Conservation (phyloP, 2,113 vertebrate genomes). For the Theristicus caerulescens region DNA sequence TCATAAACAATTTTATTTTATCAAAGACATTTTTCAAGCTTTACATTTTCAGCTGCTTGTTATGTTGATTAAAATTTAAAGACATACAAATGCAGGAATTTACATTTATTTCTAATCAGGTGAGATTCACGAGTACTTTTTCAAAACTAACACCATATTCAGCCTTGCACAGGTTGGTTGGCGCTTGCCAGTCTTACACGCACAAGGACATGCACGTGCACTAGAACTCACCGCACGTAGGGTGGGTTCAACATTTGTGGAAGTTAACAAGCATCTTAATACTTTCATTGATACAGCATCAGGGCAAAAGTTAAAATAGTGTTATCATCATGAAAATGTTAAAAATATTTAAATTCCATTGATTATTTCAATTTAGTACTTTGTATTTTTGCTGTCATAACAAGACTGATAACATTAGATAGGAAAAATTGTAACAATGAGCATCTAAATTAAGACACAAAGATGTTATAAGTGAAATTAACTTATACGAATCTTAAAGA, state of each 20-base stretch:
- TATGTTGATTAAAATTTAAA: background rate
- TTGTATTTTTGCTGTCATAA: background rate
- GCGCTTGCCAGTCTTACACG: fast-evolving
- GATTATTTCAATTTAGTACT: background rate
- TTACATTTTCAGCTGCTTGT: background rate
- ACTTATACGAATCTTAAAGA: background rate
- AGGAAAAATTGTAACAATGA: background rate
- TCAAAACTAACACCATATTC: background rate
- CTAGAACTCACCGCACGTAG: no score
- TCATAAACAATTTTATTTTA: background rate
- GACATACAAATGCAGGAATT: background rate
- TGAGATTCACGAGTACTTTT: background rate
- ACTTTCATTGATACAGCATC: background rate
- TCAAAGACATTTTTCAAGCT: background rate
- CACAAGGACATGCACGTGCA: fast-evolving
- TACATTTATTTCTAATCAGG: background rate
- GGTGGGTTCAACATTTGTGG: background rate
- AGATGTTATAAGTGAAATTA: background rate
- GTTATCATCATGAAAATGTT: background rate
- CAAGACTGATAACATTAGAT: background rate
- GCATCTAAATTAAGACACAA: background rate
- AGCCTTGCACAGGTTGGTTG: background rate
- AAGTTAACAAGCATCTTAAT: background rate
- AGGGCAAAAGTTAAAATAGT: background rate
- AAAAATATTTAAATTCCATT: background rate